Evolutionary conservation across 2,888 invertebrate species (phyloP).

Genomic region (Andrena fulva): DNA sequence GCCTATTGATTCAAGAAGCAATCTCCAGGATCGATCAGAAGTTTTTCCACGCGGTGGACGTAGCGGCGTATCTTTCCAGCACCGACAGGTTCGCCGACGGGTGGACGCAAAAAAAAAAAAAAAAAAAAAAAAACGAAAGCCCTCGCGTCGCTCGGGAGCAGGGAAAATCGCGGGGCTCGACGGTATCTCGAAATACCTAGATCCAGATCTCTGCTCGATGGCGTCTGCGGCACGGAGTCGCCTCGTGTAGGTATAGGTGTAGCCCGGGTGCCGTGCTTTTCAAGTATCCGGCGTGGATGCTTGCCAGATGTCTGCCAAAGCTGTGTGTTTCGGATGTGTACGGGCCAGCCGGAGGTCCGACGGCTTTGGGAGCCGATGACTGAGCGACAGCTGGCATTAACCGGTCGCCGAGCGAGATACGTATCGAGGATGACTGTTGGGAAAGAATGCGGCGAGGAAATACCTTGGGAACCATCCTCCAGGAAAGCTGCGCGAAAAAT

Average conservation of each 20-base stretch:
- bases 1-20: neutral
- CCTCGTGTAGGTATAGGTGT: constrained; percentile 59
- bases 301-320: constrained; percentile 77
- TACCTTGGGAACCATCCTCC: neutral
- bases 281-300: constrained; percentile 75
- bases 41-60: neutral
- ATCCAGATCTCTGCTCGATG: constrained; percentile 53
- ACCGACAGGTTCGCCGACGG: constrained; percentile 24
- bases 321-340: constrained; percentile 65
- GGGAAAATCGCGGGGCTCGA: constrained; percentile 50
- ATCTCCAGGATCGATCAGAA: neutral
- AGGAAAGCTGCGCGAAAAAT: neutral
- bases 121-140: neutral
- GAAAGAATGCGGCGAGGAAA: constrained; percentile 11
- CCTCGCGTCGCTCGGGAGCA: constrained; percentile 46
- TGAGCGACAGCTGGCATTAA: constrained; percentile 71
- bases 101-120: constrained; percentile 31
- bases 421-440: constrained; percentile 35
- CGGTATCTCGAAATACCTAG: constrained; percentile 71
- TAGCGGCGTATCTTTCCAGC: constrained; percentile 27
- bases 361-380: constrained; percentile 65
- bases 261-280: constrained; percentile 60
- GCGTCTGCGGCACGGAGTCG: constrained; percentile 43
- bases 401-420: constrained; percentile 49
- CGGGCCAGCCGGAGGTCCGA: constrained; percentile 57